Evolutionary conservation across 2,113 vertebrate genomes (phyloP).

Genomic region (Tretioscincus oriximinensis): DNA sequence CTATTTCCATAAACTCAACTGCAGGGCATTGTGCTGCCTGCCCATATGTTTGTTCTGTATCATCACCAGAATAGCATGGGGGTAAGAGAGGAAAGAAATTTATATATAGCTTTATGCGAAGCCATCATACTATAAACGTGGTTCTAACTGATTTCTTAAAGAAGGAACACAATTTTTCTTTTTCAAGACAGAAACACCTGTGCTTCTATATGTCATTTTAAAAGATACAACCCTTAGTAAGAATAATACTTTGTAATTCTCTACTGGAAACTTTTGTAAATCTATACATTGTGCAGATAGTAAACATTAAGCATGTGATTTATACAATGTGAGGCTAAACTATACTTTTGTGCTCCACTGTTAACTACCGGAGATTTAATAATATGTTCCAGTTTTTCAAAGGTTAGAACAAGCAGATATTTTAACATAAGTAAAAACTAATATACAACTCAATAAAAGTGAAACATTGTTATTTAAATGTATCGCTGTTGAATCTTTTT

Average conservation of each 20-base stretch:
- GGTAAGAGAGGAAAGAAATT: neutral
- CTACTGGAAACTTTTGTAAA: neutral
- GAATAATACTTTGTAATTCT: constrained; percentile 5
- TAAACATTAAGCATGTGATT: constrained; percentile 11
- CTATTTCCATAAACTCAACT: neutral
- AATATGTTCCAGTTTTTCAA: neutral
- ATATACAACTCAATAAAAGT: neutral
- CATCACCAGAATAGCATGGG: neutral
- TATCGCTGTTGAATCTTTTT: neutral
- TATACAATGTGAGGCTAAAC: neutral
- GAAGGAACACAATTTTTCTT: neutral
- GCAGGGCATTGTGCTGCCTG: neutral
- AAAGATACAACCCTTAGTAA: neutral
- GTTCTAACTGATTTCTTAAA: neutral
- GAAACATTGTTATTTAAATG: neutral
- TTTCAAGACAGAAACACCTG: neutral
- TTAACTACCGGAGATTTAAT: neutral
- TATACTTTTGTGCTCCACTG: constrained; percentile 23
- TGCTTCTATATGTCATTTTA: constrained; percentile 36
- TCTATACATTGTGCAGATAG: constrained; percentile 6
- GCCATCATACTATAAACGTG: neutral
- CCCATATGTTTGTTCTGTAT: neutral
- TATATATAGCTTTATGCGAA: neutral
- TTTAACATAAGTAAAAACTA: neutral
- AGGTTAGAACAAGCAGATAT: neutral